phyloP scores from a whole-genome alignment of 1,140 invertebrate species.

The Laupala kohalensis region DNA sequence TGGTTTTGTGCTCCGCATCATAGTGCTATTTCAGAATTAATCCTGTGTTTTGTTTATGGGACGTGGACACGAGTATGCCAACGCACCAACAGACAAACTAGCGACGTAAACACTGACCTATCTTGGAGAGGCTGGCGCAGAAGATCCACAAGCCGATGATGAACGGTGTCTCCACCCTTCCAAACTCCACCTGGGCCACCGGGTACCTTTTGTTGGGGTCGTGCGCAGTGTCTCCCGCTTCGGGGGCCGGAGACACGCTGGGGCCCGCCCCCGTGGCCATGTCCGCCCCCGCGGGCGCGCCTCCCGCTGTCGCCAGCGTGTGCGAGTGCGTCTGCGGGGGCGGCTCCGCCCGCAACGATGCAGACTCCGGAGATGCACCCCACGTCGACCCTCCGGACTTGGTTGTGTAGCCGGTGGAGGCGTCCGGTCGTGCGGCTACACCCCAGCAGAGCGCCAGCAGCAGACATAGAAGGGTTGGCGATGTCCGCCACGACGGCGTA shows the following conservation, averaged over 20 bases:
- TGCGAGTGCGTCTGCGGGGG: not conserved
- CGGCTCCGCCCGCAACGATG: not conserved
- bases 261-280: not conserved
- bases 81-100: no score
- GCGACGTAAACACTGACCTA: constrained; percentile 51
- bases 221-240: not conserved
- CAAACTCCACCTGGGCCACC: constrained; percentile 71
- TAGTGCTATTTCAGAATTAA: no score
- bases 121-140: constrained; percentile 85
- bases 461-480: not conserved
- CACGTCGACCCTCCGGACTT: not conserved
- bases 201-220: constrained; percentile 40
- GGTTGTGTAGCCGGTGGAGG: not conserved
- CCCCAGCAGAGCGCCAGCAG: not conserved
- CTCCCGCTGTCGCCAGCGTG: constrained; percentile 1
- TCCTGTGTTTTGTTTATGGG: no score
- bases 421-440: not conserved
- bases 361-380: not conserved
- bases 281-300: not conserved
- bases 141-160: constrained; percentile 91
- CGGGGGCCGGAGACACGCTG: not conserved
- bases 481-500: no score
- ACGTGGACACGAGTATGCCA: no score
- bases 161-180: constrained; percentile 78
- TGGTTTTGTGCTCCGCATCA: no score